phyloP scores from a whole-genome alignment of 2,113 vertebrate species.

The Scomber scombrus region DNA sequence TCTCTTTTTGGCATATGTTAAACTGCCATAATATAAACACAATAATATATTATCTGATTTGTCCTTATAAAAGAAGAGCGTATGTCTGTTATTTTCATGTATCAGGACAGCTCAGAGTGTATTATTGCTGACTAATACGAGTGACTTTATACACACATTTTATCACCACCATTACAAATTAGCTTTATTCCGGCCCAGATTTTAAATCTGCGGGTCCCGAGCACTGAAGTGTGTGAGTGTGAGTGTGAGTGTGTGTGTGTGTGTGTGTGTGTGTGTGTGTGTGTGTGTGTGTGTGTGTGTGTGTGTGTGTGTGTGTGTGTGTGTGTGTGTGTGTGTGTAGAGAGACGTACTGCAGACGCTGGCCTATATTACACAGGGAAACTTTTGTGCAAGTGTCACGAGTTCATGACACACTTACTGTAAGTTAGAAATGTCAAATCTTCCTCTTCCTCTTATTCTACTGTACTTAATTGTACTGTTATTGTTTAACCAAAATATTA shows the following conservation, averaged over 20 bases:
- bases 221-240: constrained; percentile 7
- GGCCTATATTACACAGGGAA: constrained; percentile 36
- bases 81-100: too few relatives aligned
- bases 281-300: constrained; percentile 15
- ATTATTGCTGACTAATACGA: too few relatives aligned
- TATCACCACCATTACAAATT: background rate
- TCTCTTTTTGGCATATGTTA: too few relatives aligned
- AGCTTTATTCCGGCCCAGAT: background rate
- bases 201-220: background rate
- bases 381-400: constrained; percentile 58
- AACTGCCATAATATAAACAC: too few relatives aligned
- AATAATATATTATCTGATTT: too few relatives aligned
- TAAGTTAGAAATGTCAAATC: background rate
- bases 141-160: too few relatives aligned
- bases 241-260: background rate
- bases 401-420: constrained; percentile 44
- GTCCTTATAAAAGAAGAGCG: too few relatives aligned
- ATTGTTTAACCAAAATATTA: background rate
- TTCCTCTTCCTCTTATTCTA: background rate
- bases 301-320: too few relatives aligned
- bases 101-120: too few relatives aligned
- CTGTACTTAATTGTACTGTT: background rate
- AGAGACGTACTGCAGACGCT: constrained; percentile 13
- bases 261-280: constrained; percentile 6
- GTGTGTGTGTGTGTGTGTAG: constrained; percentile 15